A percentile compares a stretch with the other conserved stretches of the same genome.
Conservation (phyloP, 2,797 vertebrate genomes). For the Girardinus metallicus region DNA sequence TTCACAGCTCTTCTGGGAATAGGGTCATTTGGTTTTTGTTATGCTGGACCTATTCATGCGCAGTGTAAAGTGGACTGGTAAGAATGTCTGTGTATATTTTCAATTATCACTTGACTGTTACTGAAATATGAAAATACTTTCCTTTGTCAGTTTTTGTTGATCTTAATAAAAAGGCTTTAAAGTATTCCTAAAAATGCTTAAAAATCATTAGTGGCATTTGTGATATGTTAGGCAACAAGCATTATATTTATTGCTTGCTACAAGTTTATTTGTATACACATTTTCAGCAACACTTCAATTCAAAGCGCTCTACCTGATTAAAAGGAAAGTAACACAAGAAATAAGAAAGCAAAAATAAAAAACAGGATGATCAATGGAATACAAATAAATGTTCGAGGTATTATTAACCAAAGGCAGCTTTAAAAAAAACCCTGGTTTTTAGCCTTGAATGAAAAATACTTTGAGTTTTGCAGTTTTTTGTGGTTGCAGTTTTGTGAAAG, state of each 20-base stretch:
- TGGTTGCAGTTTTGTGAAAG: too few species aligned
- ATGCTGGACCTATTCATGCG: constrained; percentile 78
- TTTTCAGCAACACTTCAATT: too few species aligned
- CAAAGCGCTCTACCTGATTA: too few species aligned
- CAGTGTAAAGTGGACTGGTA: constrained; percentile 84
- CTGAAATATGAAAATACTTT: neutral
- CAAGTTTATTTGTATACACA: neutral
- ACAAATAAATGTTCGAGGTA: too few species aligned
- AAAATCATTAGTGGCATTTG: neutral
- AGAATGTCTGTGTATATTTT: neutral
- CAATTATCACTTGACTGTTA: neutral
- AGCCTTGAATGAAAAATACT: too few species aligned
- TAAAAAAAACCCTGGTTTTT: too few species aligned
- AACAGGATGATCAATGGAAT: too few species aligned
- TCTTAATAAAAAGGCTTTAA: neutral
- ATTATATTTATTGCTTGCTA: neutral
- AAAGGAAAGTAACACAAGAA: too few species aligned
- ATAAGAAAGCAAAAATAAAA: too few species aligned
- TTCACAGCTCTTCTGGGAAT: constrained; percentile 44
- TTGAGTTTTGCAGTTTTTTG: too few species aligned
- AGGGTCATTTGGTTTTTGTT: constrained; percentile 34
- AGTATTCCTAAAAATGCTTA: neutral
- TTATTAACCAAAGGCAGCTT: too few species aligned
- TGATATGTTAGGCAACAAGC: neutral
- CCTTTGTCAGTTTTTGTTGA: neutral